These are phyloP conservation scores for Heliconius sara DNA, from an alignment of 2,888 invertebrate genomes.

Conservation along the genomic window DNA sequence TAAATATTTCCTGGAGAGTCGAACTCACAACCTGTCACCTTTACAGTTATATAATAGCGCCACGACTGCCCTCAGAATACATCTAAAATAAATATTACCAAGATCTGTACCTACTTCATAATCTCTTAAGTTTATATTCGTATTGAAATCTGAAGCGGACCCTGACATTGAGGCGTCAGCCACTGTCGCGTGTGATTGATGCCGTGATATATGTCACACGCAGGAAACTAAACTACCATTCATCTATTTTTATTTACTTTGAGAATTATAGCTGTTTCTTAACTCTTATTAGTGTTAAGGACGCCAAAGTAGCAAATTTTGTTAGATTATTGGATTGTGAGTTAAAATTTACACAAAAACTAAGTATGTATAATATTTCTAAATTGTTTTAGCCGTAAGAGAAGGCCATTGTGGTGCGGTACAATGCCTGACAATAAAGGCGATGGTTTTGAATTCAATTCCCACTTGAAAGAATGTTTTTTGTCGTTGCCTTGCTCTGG, in stretches of 20 bases:
- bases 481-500: too few species aligned
- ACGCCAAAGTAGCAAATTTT: not conserved
- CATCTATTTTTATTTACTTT: constrained; percentile 39
- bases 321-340: not conserved
- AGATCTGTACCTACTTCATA: not conserved
- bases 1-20: too few species aligned
- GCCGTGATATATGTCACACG: constrained; percentile 35
- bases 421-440: too few species aligned
- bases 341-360: not conserved
- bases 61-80: too few species aligned
- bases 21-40: too few species aligned
- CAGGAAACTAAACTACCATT: constrained; percentile 22
- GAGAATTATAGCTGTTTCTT: constrained; percentile 34
- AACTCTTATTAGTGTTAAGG: constrained; percentile 13
- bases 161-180: constrained; percentile 68
- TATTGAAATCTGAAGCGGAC: constrained; percentile 57
- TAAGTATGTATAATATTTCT: too few species aligned
- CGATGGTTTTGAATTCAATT: too few species aligned
- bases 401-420: too few species aligned
- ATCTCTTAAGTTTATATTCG: constrained; percentile 22
- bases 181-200: constrained; percentile 55
- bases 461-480: too few species aligned
- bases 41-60: too few species aligned
- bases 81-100: not conserved
- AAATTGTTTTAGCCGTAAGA: too few species aligned